Evolutionary conservation across 2,888 invertebrate species (phyloP).

Genomic region (Melieria crassipennis): DNA sequence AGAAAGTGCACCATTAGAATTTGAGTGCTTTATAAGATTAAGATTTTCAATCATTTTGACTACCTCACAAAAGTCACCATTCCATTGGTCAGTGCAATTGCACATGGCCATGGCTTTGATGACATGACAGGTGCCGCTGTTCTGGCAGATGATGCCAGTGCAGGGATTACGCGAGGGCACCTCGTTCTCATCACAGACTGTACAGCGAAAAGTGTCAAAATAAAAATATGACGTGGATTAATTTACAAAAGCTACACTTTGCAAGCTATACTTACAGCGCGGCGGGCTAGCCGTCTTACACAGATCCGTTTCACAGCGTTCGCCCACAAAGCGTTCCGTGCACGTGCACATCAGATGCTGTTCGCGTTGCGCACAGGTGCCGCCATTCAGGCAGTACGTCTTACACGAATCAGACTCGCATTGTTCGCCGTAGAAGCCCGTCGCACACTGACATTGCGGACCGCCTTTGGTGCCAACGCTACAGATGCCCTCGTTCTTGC

Average conservation of each 20-base stretch:
- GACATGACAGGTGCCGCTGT: constrained; percentile 69
- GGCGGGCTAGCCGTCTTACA: constrained; percentile 66
- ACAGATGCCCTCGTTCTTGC: constrained; percentile 69
- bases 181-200: constrained; percentile 58
- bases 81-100: constrained; percentile 69
- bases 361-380: constrained; percentile 61
- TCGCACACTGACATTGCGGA: constrained; percentile 59
- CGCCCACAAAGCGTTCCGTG: constrained; percentile 58
- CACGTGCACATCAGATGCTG: constrained; percentile 59
- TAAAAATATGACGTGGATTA: neutral
- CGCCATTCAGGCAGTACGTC: constrained; percentile 69
- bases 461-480: constrained; percentile 61
- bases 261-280: constrained; percentile 47
- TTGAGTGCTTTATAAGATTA: neutral
- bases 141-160: constrained; percentile 66
- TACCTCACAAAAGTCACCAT: constrained; percentile 70
- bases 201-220: neutral
- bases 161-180: constrained; percentile 62
- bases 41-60: constrained; percentile 37
- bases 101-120: constrained; percentile 67
- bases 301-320: constrained; percentile 69
- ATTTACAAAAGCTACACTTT: neutral
- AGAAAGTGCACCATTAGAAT: neutral
- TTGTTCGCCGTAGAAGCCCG: constrained; percentile 61
- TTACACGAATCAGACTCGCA: constrained; percentile 70